Evolutionary conservation across 2,113 vertebrate species (phyloP).

Genomic region (Castor canadensis): DNA sequence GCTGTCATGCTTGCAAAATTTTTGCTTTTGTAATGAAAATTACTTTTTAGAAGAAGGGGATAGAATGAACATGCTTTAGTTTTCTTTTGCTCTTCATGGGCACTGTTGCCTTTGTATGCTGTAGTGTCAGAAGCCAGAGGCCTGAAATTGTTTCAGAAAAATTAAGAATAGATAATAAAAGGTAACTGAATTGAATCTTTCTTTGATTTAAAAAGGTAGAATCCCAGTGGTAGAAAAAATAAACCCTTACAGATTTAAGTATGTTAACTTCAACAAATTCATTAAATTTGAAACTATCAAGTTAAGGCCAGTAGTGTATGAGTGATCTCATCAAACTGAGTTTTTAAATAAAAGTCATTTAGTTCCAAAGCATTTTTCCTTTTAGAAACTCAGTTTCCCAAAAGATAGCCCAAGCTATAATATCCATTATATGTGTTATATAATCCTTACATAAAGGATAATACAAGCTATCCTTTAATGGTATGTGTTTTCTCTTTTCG

Average conservation of each 20-base stretch:
- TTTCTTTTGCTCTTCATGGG: not conserved
- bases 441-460: not conserved
- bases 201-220: not conserved
- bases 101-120: not conserved
- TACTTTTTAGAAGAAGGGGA: not conserved
- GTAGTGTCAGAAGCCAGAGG: not conserved
- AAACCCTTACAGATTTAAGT: not conserved
- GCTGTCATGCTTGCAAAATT: not conserved
- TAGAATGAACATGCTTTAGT: not conserved
- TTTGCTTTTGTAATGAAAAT: not conserved
- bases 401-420: not conserved
- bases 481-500: not conserved
- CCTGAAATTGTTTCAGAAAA: not conserved
- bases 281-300: not conserved
- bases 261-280: not conserved
- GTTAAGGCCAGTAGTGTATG: not conserved
- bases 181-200: not conserved
- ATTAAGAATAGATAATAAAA: slow-evolving; percentile 8
- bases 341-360: not conserved
- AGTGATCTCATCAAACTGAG: not conserved
- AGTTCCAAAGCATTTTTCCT: not conserved
- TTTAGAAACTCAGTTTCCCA: not conserved
- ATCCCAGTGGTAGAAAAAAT: slow-evolving; percentile 16
- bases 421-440: not conserved
- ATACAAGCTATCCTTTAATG: not conserved